These are phyloP conservation scores for Eumacrocentrus americanus DNA, from an alignment of 2,888 invertebrate genomes.

Conservation along the genomic window DNA sequence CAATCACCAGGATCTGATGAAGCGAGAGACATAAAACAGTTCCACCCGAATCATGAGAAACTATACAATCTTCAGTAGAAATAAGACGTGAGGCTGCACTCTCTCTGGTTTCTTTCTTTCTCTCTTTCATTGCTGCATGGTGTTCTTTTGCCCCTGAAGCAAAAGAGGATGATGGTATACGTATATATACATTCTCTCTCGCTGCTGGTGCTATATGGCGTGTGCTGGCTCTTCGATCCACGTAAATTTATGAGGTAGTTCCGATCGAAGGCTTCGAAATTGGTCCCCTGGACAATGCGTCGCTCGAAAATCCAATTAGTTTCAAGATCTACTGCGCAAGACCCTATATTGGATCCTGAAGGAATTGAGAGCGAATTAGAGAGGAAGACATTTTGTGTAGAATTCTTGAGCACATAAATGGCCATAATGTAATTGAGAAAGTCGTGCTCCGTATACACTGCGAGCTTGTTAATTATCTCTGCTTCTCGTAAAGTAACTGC, in stretches of 20 bases:
- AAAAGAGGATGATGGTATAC: too few relatives aligned
- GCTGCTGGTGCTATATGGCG: too few relatives aligned
- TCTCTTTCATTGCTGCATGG: too few relatives aligned
- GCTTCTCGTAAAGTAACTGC: background rate
- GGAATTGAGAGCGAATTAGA: background rate
- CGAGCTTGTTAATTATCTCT: background rate
- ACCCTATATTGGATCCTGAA: background rate
- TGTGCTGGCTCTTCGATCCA: background rate
- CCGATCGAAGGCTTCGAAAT: constrained; percentile 22
- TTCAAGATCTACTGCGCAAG: constrained; percentile 15
- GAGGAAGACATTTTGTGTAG: background rate
- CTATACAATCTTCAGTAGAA: too few relatives aligned
- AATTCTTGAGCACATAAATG: background rate
- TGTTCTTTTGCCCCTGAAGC: too few relatives aligned
- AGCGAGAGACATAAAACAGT: constrained; percentile 38
- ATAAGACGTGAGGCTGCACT: too few relatives aligned
- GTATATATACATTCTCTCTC: too few relatives aligned
- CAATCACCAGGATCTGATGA: constrained; percentile 40
- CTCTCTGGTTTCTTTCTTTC: too few relatives aligned
- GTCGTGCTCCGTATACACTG: background rate
- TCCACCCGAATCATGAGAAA: too few relatives aligned
- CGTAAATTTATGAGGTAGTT: constrained; percentile 23
- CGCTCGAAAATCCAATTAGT: constrained; percentile 29
- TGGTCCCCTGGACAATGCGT: constrained; percentile 20
- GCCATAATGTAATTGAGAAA: background rate